Conservation (phyloP, 2,113 vertebrate genomes). For the Sinocyclocheilus anophthalmus region DNA sequence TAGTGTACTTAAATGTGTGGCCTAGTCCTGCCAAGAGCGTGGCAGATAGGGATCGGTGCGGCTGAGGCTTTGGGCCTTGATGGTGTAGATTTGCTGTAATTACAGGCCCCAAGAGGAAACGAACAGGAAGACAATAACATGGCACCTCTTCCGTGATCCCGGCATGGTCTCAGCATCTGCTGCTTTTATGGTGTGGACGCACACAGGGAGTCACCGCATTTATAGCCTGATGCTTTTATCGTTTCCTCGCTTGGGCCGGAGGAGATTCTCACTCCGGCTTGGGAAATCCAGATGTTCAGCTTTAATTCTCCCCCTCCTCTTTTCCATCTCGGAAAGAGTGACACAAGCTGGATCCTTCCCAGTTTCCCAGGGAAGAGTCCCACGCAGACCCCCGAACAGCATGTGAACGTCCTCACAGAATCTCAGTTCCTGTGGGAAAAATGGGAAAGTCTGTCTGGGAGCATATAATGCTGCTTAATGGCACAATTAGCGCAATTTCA, state of each 20-base stretch:
- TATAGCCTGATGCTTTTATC: background rate
- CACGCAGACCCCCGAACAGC: background rate
- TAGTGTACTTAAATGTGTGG: constrained; percentile 11
- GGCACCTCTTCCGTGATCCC: constrained; percentile 41
- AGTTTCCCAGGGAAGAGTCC: constrained; percentile 39
- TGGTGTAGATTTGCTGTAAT: constrained; percentile 38
- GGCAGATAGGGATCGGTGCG: constrained; percentile 70
- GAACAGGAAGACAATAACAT: constrained; percentile 59
- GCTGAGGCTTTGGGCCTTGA: constrained; percentile 41
- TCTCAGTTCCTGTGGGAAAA: constrained; percentile 55
- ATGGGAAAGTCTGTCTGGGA: constrained; percentile 16
- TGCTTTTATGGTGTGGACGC: constrained; percentile 2
- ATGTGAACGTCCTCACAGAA: constrained; percentile 28
- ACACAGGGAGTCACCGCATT: constrained; percentile 8
- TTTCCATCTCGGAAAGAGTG: constrained; percentile 1
- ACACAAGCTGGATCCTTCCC: constrained; percentile 27
- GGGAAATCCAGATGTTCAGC: constrained; percentile 33
- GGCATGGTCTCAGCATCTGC: background rate
- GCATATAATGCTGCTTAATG: constrained; percentile 11
- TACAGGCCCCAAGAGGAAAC: constrained; percentile 56
- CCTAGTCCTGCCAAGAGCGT: constrained; percentile 58
- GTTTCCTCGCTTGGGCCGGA: background rate
- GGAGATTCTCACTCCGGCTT: background rate
- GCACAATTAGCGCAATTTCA: background rate
- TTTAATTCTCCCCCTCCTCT: constrained; percentile 41